phyloP scores from a whole-genome alignment of 2,888 invertebrate species.

The Apamea monoglypha region DNA sequence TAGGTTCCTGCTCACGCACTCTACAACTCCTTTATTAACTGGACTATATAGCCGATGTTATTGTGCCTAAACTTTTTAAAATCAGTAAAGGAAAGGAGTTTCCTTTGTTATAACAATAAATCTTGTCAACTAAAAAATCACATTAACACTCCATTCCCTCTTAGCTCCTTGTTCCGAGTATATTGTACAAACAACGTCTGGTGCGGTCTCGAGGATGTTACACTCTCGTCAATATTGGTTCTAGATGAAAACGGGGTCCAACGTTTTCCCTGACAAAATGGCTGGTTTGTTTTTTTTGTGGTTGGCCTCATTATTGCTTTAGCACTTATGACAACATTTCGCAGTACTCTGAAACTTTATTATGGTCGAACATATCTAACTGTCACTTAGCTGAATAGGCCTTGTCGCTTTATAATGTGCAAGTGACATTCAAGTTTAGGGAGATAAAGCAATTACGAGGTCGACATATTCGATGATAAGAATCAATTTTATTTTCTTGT shows the following conservation, averaged over 20 bases:
- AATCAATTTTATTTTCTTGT: too few relatives aligned
- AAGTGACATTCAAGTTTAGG: neutral
- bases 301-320: neutral
- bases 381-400: neutral
- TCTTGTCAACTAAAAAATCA: neutral
- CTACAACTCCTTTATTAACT: neutral
- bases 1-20: neutral
- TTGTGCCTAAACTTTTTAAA: neutral
- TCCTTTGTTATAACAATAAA: neutral
- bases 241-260: constrained; percentile 23
- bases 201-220: constrained; percentile 18
- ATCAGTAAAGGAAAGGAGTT: too few relatives aligned
- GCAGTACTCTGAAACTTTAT: neutral
- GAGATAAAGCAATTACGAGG: neutral
- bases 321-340: neutral
- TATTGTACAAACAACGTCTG: constrained; percentile 22
- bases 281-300: neutral
- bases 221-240: constrained; percentile 34
- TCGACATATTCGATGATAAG: neutral
- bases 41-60: neutral
- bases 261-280: constrained; percentile 1
- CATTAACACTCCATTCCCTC: constrained; percentile 8
- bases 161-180: constrained; percentile 9
- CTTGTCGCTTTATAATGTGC: neutral
- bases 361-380: neutral